Conservation (phyloP, 2,113 vertebrate species). For the Hydrolagus affinis region DNA sequence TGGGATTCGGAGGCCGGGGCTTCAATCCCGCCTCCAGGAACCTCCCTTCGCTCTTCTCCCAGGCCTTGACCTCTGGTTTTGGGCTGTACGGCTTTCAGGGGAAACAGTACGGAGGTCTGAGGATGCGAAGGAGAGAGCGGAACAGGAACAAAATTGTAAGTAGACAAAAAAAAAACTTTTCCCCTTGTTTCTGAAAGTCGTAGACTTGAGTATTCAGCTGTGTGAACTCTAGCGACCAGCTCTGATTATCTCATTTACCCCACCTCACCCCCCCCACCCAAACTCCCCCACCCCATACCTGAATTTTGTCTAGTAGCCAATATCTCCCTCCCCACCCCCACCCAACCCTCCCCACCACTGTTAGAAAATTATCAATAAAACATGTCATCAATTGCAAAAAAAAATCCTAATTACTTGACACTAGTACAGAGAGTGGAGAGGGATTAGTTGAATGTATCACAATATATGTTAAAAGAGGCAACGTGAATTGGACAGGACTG, state of each 20-base stretch:
- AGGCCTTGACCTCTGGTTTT: conserved; percentile 36
- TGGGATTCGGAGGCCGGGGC: conserved; percentile 54
- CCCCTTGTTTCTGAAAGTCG: conserved; percentile 35
- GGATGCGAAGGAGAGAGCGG: conserved; percentile 21
- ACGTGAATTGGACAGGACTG: not conserved
- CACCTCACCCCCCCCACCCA: not conserved
- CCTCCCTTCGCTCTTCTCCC: conserved; percentile 84
- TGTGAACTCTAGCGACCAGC: conserved; percentile 35
- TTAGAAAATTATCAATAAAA: too few species aligned
- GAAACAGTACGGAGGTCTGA: conserved; percentile 12
- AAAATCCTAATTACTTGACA: not conserved
- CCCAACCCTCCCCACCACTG: too few species aligned
- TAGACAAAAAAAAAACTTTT: conserved; percentile 8
- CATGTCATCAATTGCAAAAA: not conserved
- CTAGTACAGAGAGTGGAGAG: not conserved
- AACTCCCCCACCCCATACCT: too few species aligned
- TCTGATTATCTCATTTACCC: not conserved
- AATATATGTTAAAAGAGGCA: not conserved
- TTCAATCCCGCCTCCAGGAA: conserved; percentile 63
- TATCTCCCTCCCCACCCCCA: not conserved
- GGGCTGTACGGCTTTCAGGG: conserved; percentile 6
- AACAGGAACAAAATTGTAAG: conserved; percentile 13
- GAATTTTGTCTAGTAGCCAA: not conserved
- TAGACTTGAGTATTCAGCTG: conserved; percentile 36
- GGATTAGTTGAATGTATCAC: conserved; percentile 4